Conservation (phyloP, 2,113 vertebrate genomes). For the Poecile atricapillus region DNA sequence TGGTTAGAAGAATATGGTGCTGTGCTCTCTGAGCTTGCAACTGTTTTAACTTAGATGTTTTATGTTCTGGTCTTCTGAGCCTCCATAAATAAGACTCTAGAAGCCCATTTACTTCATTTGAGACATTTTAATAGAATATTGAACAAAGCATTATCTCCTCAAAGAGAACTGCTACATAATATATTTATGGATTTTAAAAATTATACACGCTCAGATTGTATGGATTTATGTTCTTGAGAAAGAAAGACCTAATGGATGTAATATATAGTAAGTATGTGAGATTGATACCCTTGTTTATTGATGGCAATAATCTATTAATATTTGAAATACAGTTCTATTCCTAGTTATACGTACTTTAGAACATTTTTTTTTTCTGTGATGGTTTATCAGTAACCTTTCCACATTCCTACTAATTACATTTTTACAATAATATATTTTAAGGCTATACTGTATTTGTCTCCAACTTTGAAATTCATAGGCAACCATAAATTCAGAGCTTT, state of each 20-base stretch:
- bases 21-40: neutral
- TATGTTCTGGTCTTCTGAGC: neutral
- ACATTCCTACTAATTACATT: neutral
- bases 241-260: slow-evolving; percentile 43
- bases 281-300: slow-evolving; percentile 52
- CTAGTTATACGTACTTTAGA: neutral
- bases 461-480: neutral
- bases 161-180: slow-evolving; percentile 35
- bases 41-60: neutral
- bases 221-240: neutral
- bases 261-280: slow-evolving; percentile 27
- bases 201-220: neutral
- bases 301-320: slow-evolving; percentile 62
- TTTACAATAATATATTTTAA: neutral
- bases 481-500: neutral
- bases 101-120: slow-evolving; percentile 3
- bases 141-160: slow-evolving; percentile 23
- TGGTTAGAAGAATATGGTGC: neutral
- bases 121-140: slow-evolving; percentile 34
- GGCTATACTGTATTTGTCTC: neutral
- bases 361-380: neutral
- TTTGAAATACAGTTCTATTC: slow-evolving; percentile 51
- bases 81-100: slow-evolving; percentile 4
- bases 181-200: slow-evolving; percentile 15
- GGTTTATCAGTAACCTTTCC: neutral